Conservation (phyloP, 2,888 invertebrate genomes). For the Caenorhabditis becei region DNA sequence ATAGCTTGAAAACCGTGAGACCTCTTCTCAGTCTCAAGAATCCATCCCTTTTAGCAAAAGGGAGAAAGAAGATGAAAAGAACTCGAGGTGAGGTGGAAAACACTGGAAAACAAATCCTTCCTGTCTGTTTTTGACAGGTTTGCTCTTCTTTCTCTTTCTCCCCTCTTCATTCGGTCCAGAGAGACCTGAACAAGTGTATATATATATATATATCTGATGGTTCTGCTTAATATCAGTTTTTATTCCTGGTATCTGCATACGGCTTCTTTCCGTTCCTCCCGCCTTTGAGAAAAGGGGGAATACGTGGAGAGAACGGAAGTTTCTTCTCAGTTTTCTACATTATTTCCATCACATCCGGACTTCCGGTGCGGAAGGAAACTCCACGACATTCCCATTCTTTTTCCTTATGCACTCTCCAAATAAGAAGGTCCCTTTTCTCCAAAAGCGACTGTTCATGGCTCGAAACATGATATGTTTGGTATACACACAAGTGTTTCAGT, state of each 20-base stretch:
- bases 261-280: neutral
- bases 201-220: neutral
- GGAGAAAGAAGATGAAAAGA: constrained; percentile 24
- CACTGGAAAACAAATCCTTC: constrained; percentile 23
- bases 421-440: neutral
- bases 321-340: neutral
- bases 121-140: constrained; percentile 34
- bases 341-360: constrained; percentile 52
- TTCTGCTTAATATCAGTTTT: constrained; percentile 15
- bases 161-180: neutral
- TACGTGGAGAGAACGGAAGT: too few species aligned
- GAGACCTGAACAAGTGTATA: neutral
- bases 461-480: constrained; percentile 49
- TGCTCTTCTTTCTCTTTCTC: constrained; percentile 6
- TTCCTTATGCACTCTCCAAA: constrained; percentile 54
- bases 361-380: too few species aligned
- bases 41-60: constrained; percentile 20
- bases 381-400: constrained; percentile 30
- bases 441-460: constrained; percentile 29
- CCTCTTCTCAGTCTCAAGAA: constrained; percentile 11
- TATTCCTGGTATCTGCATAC: constrained; percentile 6
- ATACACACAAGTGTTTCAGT: constrained; percentile 49
- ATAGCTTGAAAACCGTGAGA: constrained; percentile 8
- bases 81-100: constrained; percentile 22
- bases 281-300: neutral